phyloP scores from a whole-genome alignment of 1,140 invertebrate species.

The Calycopis cecrops region DNA sequence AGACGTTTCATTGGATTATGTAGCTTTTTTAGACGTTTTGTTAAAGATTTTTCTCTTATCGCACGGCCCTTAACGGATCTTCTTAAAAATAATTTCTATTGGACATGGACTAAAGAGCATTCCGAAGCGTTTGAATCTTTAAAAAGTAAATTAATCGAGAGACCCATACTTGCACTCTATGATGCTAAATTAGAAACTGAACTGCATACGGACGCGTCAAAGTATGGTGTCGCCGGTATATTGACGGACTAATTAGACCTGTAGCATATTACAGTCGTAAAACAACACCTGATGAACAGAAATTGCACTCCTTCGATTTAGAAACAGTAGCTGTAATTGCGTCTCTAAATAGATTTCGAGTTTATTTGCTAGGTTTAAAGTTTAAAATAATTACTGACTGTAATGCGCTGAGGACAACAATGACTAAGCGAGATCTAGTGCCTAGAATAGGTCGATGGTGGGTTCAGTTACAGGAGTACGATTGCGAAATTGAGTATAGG shows the following conservation, averaged over 20 bases:
- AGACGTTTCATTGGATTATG: constrained; percentile 23
- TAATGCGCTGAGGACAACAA: constrained; percentile 14
- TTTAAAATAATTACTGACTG: constrained; percentile 23
- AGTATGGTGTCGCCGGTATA: too few relatives aligned
- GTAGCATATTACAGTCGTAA: constrained; percentile 20
- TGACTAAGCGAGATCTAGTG: constrained; percentile 18
- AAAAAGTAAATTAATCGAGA: too few relatives aligned
- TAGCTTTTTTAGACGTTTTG: constrained; percentile 27
- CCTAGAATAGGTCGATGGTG: constrained; percentile 22
- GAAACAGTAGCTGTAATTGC: constrained; percentile 15
- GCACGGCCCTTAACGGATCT: constrained; percentile 21
- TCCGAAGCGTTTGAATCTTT: too few relatives aligned
- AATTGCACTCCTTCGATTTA: constrained; percentile 11
- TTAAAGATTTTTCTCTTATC: constrained; percentile 22
- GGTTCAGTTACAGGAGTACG: constrained; percentile 19
- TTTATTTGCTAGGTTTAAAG: constrained; percentile 19
- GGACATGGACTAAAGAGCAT: too few relatives aligned
- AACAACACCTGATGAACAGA: constrained; percentile 16
- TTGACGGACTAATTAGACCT: background rate
- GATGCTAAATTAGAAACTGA: too few relatives aligned
- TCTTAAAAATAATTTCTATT: background rate
- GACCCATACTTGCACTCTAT: too few relatives aligned
- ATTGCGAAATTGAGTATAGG: constrained; percentile 17
- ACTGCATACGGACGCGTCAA: too few relatives aligned
- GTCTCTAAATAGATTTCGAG: constrained; percentile 17